Evolutionary conservation across 1,140 invertebrate species (phyloP).

Genomic region (Eumaeus atala): DNA sequence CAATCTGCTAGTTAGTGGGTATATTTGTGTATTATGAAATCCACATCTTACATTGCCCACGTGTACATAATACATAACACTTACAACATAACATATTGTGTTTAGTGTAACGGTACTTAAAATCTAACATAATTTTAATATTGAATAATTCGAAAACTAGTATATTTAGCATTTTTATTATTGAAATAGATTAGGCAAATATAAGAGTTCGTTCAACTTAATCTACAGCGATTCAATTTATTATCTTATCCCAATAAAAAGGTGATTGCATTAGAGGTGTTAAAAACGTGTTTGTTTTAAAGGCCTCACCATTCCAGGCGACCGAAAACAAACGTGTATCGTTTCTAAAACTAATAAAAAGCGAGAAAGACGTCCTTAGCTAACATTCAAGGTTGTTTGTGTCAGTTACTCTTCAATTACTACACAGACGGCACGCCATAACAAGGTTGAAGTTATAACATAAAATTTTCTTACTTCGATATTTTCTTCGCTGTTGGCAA

Average conservation of each 20-base stretch:
- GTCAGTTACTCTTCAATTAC: constrained; percentile 15
- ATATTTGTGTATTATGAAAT: no score
- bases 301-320: constrained; percentile 4
- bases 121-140: no score
- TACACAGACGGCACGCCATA: constrained; percentile 22
- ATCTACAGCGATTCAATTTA: neutral
- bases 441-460: constrained; percentile 18
- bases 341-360: constrained; percentile 24
- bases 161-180: constrained; percentile 8
- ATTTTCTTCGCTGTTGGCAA: constrained; percentile 58
- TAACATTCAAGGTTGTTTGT: constrained; percentile 32
- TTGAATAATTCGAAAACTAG: neutral
- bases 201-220: constrained; percentile 1
- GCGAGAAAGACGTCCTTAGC: constrained; percentile 28
- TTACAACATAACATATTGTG: no score
- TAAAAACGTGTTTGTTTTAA: constrained; percentile 9
- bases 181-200: constrained; percentile 4
- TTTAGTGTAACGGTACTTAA: no score
- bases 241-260: constrained; percentile 4
- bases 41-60: no score
- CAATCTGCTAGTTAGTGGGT: no score
- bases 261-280: neutral
- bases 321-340: constrained; percentile 21
- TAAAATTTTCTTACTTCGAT: constrained; percentile 47
- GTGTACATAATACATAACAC: no score